These are phyloP conservation scores for Crematogaster levior DNA, from an alignment of 2,888 invertebrate genomes.

Conservation along the genomic window DNA sequence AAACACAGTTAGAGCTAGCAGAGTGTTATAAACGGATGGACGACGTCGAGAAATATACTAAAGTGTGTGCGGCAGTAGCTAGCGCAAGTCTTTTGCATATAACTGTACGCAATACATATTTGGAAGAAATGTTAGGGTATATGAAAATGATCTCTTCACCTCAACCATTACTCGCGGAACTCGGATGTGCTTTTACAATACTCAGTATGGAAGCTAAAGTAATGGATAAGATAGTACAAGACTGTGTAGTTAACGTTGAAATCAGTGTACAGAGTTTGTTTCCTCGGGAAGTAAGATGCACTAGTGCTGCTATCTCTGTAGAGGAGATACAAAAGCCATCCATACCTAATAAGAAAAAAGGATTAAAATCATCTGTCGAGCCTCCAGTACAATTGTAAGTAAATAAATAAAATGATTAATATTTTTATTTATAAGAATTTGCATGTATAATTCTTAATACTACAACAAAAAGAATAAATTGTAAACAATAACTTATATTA, in stretches of 20 bases:
- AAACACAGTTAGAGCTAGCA: slow-evolving; percentile 93
- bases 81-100: slow-evolving; percentile 92
- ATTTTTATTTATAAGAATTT: background rate
- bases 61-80: slow-evolving; percentile 93
- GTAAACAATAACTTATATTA: background rate
- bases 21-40: slow-evolving; percentile 93
- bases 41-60: slow-evolving; percentile 91
- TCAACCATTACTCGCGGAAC: slow-evolving; percentile 87
- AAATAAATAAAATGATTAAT: background rate
- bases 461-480: background rate
- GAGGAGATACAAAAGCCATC: slow-evolving; percentile 86
- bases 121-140: slow-evolving; percentile 93
- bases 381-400: slow-evolving; percentile 79
- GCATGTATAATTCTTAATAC: background rate
- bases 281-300: slow-evolving; percentile 89
- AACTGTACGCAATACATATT: slow-evolving; percentile 91
- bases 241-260: slow-evolving; percentile 87
- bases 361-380: slow-evolving; percentile 86
- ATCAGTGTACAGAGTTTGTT: slow-evolving; percentile 88
- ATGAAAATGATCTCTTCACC: slow-evolving; percentile 86
- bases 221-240: slow-evolving; percentile 88
- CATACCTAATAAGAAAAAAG: slow-evolving; percentile 86
- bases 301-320: slow-evolving; percentile 89
- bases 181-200: slow-evolving; percentile 88
- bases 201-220: slow-evolving; percentile 87